Evolutionary conservation across 2,113 vertebrate genomes (phyloP), one percentile per base, ranked within the genome.

Genomic region (Nothobranchius kuhntae): DNA sequence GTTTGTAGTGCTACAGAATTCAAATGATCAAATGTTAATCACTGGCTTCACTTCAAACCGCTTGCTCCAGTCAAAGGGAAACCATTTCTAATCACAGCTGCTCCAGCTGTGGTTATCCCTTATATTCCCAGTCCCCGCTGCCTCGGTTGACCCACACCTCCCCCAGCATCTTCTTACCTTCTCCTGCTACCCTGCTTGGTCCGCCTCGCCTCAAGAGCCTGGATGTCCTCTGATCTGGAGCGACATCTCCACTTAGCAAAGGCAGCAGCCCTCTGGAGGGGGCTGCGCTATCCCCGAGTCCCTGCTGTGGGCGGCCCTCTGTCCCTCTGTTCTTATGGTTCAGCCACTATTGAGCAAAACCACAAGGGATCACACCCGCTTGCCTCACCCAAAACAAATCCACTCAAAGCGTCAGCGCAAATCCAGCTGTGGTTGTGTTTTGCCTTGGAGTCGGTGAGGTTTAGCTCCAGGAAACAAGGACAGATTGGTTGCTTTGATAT

Each of bases 321-420:
- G 84, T 85, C 81, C 85, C 83, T 57, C 74, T 84, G 80, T 78
- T 89, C 87, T 81, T 78, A 82, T 68, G 86, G 86, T 91, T 91
- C 89, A 88, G 82, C 85, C 86, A 76, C 81, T 83, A 85, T 79
- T 59, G 80, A 87, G 80, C 76, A 63, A 77, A 73, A 72, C 80
- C 89, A 73, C 86, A 66, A 74, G 88, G 89, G 86, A 87, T 80
- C 75, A 69, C 63, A 61, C 53, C 55, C 17, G 68, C 50, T 51
- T 13, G 61, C 44, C 61, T 42, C 47, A 66, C 80, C 78, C 77
- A 12, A 65, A 46, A 68, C 12, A 59, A 61, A 57, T 67, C 71
- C 58, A 45, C 46, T 36, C 26, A 51, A 56, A 63, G 53, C 52
- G 30, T 57, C 62, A 73, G 54, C 40, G 63, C 46, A 46, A 13